Evolutionary conservation across 1,140 invertebrate genomes (phyloP).

Genomic region (Meloidogyne floridensis): DNA sequence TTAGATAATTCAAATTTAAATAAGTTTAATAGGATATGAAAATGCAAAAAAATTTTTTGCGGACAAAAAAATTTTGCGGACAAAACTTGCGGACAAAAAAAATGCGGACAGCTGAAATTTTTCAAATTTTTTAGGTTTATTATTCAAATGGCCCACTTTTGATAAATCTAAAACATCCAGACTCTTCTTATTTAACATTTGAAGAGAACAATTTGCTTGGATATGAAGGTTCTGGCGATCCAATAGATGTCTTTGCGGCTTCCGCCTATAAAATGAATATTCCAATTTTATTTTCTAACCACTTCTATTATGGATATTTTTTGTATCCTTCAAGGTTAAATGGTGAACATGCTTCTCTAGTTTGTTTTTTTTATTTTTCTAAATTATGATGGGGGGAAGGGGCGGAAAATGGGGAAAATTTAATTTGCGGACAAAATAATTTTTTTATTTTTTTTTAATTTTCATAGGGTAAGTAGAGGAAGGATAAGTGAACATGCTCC

Average conservation of each 20-base stretch:
- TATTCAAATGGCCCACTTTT: slow-evolving; percentile 89
- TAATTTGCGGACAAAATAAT: too few relatives aligned
- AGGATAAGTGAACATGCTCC: too few relatives aligned
- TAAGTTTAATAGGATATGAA: too few relatives aligned
- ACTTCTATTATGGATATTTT: slow-evolving; percentile 59
- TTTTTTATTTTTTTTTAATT: too few relatives aligned
- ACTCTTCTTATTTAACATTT: slow-evolving; percentile 78
- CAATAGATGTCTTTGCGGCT: slow-evolving; percentile 89
- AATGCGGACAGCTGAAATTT: slow-evolving; percentile 69
- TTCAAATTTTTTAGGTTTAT: slow-evolving; percentile 74
- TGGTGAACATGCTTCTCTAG: slow-evolving; percentile 32
- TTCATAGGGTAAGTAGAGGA: too few relatives aligned
- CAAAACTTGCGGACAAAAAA: slow-evolving; percentile 58
- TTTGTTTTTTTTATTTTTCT: background rate
- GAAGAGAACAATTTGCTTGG: slow-evolving; percentile 71
- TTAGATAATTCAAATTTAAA: too few relatives aligned
- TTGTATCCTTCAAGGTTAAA: slow-evolving; percentile 69
- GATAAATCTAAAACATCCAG: slow-evolving; percentile 74
- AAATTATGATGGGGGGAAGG: too few relatives aligned
- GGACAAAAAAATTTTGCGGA: too few relatives aligned
- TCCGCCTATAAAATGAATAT: slow-evolving; percentile 76
- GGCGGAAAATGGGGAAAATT: too few relatives aligned
- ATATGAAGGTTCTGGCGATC: slow-evolving; percentile 78
- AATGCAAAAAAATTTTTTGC: too few relatives aligned
- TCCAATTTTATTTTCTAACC: slow-evolving; percentile 58